phyloP scores from a whole-genome alignment of 2,113 vertebrate species.

The Archocentrus centrarchus region DNA sequence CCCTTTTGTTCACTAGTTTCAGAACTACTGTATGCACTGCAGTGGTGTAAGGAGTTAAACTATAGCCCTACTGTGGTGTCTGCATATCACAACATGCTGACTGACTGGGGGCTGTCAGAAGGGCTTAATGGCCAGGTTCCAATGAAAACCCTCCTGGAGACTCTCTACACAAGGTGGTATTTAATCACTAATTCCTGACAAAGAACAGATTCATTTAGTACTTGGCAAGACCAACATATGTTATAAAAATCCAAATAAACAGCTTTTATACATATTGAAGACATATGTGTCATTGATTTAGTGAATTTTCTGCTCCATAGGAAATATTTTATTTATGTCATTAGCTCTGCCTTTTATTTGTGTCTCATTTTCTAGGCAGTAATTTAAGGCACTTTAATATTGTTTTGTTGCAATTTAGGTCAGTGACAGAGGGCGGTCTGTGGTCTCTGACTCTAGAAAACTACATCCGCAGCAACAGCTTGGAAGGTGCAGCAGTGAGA shows the following conservation, averaged over 20 bases:
- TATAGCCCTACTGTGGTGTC: slow-evolving; percentile 76
- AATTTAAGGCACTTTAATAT: not conserved
- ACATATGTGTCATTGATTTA: not conserved
- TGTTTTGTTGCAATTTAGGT: slow-evolving; percentile 78
- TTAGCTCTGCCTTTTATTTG: not conserved
- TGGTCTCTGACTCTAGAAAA: slow-evolving; percentile 91
- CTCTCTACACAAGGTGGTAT: slow-evolving; percentile 86
- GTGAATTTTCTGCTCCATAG: not conserved
- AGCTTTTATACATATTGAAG: not conserved
- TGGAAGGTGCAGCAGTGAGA: slow-evolving; percentile 74
- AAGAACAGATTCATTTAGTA: not conserved
- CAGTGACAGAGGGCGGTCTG: slow-evolving; percentile 85
- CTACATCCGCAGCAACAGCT: slow-evolving; percentile 74
- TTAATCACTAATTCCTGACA: not conserved
- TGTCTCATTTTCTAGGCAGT: not conserved
- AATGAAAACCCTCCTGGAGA: slow-evolving; percentile 79
- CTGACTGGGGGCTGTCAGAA: slow-evolving; percentile 81
- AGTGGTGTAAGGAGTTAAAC: slow-evolving; percentile 93
- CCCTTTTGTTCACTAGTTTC: slow-evolving; percentile 79
- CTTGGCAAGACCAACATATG: not conserved
- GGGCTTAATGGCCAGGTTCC: slow-evolving; percentile 70
- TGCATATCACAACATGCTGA: slow-evolving; percentile 83
- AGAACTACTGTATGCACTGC: slow-evolving; percentile 90
- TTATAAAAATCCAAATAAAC: not conserved
- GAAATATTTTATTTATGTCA: not conserved